phyloP scores from a whole-genome alignment of 1,140 invertebrate genomes.

The Drosophila ogumai region DNA sequence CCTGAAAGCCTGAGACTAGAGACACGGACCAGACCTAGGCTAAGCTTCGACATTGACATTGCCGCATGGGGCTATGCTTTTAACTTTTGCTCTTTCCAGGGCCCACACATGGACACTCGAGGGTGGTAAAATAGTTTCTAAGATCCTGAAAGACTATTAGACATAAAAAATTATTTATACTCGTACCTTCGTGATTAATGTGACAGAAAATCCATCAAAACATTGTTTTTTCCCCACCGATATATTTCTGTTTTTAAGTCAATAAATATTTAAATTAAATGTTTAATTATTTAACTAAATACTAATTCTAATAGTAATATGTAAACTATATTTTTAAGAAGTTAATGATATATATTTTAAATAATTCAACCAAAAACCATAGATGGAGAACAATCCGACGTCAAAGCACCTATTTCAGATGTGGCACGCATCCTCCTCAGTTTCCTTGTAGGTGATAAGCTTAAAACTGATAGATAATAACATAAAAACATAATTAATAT shows the following conservation, averaged over 20 bases:
- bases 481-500: not conserved
- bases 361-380: not conserved
- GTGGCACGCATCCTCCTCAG: not conserved
- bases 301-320: too few relatives aligned
- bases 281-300: not conserved
- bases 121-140: not conserved
- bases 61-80: conserved; percentile 53
- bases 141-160: not conserved
- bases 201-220: not conserved
- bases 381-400: not conserved
- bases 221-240: not conserved
- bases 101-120: conserved; percentile 19
- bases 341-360: too few relatives aligned
- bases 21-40: conserved; percentile 22
- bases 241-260: not conserved
- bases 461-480: not conserved
- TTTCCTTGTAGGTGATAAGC: not conserved
- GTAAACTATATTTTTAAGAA: too few relatives aligned
- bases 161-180: not conserved
- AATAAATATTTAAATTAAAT: not conserved
- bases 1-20: conserved; percentile 23
- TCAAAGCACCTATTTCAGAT: not conserved
- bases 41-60: conserved; percentile 55
- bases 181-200: too few relatives aligned
- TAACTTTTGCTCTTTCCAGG: conserved; percentile 44